Evolutionary conservation across 2,888 invertebrate genomes (phyloP).

Genomic region (Xylocampa areola): DNA sequence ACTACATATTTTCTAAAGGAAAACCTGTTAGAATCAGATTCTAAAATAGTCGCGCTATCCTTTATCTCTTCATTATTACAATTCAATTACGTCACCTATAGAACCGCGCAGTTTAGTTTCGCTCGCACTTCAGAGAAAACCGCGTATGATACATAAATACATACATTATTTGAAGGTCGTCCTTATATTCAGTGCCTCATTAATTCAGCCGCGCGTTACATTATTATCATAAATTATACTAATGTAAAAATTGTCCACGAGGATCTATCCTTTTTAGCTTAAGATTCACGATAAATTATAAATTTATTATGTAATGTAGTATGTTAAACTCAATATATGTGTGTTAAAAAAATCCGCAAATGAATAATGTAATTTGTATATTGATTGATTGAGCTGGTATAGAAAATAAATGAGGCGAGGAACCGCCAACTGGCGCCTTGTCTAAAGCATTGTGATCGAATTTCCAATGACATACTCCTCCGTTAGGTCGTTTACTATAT

Average conservation of each 20-base stretch:
- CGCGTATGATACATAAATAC: constrained; percentile 39
- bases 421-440: too few relatives aligned
- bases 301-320: too few relatives aligned
- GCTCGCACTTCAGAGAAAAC: constrained; percentile 40
- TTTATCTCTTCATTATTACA: constrained; percentile 35
- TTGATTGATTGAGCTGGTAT: too few relatives aligned
- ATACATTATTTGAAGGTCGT: constrained; percentile 44
- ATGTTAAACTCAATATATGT: too few relatives aligned
- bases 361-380: too few relatives aligned
- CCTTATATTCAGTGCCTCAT: constrained; percentile 46
- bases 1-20: constrained; percentile 15
- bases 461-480: too few relatives aligned
- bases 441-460: too few relatives aligned
- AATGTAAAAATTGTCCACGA: constrained; percentile 23
- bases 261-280: constrained; percentile 11
- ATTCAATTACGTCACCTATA: constrained; percentile 39
- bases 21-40: constrained; percentile 16
- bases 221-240: constrained; percentile 44
- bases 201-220: constrained; percentile 43
- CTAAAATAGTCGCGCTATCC: constrained; percentile 28
- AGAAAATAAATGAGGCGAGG: too few relatives aligned
- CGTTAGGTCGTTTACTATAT: too few relatives aligned
- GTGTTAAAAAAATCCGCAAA: too few relatives aligned
- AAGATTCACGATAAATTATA: too few relatives aligned
- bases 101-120: constrained; percentile 21